A percentile compares a stretch with the other conserved stretches of the same genome.
phyloP scores from a whole-genome alignment of 2,888 invertebrate genomes.

The Elaeidobius kamerunicus region DNA sequence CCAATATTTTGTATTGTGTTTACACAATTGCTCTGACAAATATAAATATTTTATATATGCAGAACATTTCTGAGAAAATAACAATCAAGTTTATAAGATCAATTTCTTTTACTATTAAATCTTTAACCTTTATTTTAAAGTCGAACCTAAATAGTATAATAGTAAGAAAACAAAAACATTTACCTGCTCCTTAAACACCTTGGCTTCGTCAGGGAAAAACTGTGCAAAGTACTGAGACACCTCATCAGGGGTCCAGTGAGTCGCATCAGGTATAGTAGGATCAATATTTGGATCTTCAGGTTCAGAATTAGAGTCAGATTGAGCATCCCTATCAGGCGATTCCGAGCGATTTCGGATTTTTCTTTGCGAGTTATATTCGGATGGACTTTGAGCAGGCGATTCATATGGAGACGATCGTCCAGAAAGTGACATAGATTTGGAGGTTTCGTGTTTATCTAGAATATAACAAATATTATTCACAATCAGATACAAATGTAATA shows the following conservation, averaged over 20 bases:
- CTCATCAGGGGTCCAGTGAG: conserved; percentile 78
- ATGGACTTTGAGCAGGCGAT: conserved; percentile 17
- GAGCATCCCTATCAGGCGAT: conserved; percentile 9
- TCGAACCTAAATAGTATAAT: no score
- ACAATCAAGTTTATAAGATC: no score
- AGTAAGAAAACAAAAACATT: conserved; percentile 16
- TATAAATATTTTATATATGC: no score
- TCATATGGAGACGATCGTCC: conserved; percentile 25
- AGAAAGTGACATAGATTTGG: conserved; percentile 21
- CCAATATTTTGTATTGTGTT: no score
- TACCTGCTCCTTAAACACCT: conserved; percentile 80
- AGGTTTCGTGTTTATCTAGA: conserved; percentile 21
- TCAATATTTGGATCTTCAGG: conserved; percentile 54
- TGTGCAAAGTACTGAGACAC: conserved; percentile 77
- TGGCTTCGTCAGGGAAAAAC: conserved; percentile 77
- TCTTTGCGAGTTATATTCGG: conserved; percentile 19
- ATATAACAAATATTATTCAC: conserved; percentile 18
- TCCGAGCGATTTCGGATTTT: conserved; percentile 9
- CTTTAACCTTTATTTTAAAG: no score
- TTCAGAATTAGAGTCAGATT: conserved; percentile 33
- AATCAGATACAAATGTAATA: conserved; percentile 17
- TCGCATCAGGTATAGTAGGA: conserved; percentile 72
- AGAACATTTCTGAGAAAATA: no score
- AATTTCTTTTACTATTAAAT: no score
- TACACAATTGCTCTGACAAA: no score